Conservation (phyloP, 2,888 invertebrate genomes). For the Atherix ibis region DNA sequence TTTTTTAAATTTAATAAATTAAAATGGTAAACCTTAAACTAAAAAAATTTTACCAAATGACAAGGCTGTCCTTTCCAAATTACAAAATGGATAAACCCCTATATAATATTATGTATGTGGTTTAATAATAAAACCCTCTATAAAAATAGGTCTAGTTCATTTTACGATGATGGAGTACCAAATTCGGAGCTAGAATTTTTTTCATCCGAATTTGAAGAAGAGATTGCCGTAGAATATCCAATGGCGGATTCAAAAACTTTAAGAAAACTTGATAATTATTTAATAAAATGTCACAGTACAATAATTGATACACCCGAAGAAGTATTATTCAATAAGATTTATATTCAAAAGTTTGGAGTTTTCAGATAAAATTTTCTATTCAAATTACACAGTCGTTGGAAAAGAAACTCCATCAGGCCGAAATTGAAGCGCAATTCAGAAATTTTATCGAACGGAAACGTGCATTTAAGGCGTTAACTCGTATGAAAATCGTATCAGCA, state of each 20-base stretch:
- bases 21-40: too few relatives aligned
- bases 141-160: slow-evolving; percentile 5
- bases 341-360: background rate
- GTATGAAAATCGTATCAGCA: slow-evolving; percentile 3
- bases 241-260: slow-evolving; percentile 5
- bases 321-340: background rate
- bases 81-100: too few relatives aligned
- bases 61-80: too few relatives aligned
- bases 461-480: slow-evolving; percentile 6
- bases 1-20: too few relatives aligned
- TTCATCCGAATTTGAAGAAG: slow-evolving; percentile 7
- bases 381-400: background rate
- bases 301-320: slow-evolving; percentile 1
- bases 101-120: too few relatives aligned
- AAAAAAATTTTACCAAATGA: too few relatives aligned
- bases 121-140: too few relatives aligned
- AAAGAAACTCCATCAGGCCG: slow-evolving; percentile 3
- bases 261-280: slow-evolving; percentile 1
- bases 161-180: slow-evolving; percentile 7
- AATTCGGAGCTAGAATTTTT: slow-evolving; percentile 8
- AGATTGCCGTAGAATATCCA: background rate
- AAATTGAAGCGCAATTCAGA: slow-evolving; percentile 6
- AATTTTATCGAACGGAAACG: slow-evolving; percentile 5
- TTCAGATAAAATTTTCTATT: slow-evolving; percentile 1
- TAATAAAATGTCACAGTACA: background rate